Evolutionary conservation across 2,797 vertebrate species (phyloP), one percentile per base, ranked within the genome.

Genomic region (Scolopax bukidnonensis): DNA sequence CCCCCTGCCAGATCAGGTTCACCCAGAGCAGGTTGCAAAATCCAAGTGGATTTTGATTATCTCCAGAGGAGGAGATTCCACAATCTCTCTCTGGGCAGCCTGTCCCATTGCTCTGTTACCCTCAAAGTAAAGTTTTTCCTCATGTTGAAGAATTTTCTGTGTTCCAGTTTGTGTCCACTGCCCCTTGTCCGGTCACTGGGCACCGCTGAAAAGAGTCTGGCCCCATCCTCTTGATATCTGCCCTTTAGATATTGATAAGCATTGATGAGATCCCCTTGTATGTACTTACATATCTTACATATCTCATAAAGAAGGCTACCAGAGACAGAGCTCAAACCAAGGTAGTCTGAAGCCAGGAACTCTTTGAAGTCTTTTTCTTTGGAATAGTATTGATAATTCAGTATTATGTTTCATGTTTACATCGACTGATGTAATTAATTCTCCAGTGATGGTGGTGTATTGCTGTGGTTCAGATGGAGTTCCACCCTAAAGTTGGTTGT

Each of bases 281-380:
- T 7, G 19, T 30, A 28, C 11, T 1, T 19, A 9, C 2, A 5
- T 21, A 47, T 6, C 27, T 17, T 11, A 24, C 0, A 21, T 40
- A 32, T 9, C 64, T 59, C 47, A 12, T 45, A 16, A 36, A 82
- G 70, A 54, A 81, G 69, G 48, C 65, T 43, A 13, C 43, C 25
- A 40, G 54, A 64, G 23, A 45, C 51, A 80, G 41, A 60, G 75
- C 41, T 73, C 48, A 30, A 30, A 45, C 14, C 61, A 12, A 33
- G 15, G n/a, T 1, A 75, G n/a, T 45, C 36, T 48, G 36, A 59
- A 79, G 53, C 43, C 68, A 78, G 64, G 16, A 80, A n/a, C 11
- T 24, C 28, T 61, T 3, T 15, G 7, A 64, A 67, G 15, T 17
- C 8, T 40, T 54, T 63, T 77, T 13, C 57, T 56, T 38, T 7